phyloP scores from a whole-genome alignment of 2,888 invertebrate species.

The Zootermopsis nevadensis region DNA sequence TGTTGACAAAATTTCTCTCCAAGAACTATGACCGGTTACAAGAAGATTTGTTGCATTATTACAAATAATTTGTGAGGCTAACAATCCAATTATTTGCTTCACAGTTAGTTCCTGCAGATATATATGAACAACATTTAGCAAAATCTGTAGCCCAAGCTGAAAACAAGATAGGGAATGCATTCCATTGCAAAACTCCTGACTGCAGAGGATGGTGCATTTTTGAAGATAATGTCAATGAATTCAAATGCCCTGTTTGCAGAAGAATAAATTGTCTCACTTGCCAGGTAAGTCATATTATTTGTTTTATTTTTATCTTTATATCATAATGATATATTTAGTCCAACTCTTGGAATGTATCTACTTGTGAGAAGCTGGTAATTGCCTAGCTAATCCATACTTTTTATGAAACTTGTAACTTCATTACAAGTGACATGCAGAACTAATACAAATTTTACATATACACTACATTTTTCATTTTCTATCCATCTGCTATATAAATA shows the following conservation, averaged over 20 bases:
- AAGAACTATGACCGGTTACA: too few species aligned
- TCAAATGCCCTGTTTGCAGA: constrained; percentile 85
- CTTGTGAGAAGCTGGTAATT: too few species aligned
- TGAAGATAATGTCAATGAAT: constrained; percentile 86
- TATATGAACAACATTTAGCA: constrained; percentile 83
- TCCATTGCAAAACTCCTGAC: constrained; percentile 91
- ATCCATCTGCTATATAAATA: too few species aligned
- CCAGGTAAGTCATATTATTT: constrained; percentile 70
- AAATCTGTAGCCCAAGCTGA: constrained; percentile 86
- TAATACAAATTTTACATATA: too few species aligned
- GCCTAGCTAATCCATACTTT: too few species aligned
- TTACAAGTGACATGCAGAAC: too few species aligned
- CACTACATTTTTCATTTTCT: too few species aligned
- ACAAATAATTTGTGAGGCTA: background rate
- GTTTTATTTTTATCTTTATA: background rate
- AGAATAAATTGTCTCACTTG: constrained; percentile 86
- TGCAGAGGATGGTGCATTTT: constrained; percentile 91
- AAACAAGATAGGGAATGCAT: constrained; percentile 80
- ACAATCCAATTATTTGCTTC: constrained; percentile 41
- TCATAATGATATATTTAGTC: too few species aligned
- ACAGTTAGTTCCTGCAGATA: constrained; percentile 74
- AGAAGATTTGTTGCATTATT: background rate
- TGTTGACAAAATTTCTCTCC: too few species aligned
- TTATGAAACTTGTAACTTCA: too few species aligned
- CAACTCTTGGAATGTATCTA: too few species aligned